Evolutionary conservation across 2,113 vertebrate species (phyloP).

Genomic region (Ceyx margarethae): DNA sequence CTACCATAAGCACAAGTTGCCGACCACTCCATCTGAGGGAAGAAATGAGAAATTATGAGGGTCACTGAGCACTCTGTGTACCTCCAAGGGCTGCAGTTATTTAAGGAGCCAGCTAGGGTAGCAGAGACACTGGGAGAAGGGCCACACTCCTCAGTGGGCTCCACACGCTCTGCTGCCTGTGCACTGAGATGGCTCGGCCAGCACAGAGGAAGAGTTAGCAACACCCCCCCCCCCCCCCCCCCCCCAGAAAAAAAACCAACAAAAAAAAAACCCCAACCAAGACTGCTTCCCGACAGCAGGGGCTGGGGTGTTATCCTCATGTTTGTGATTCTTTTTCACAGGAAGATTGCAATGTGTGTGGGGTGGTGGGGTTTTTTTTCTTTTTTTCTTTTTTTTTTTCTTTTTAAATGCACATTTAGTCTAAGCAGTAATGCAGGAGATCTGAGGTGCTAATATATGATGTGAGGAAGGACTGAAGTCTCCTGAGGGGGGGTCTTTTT

Average conservation of each 20-base stretch:
- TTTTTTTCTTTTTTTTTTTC: constrained; percentile 13
- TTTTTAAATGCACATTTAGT: constrained; percentile 67
- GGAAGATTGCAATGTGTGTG: constrained; percentile 52
- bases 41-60: constrained; percentile 68
- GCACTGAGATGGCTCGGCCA: constrained; percentile 7
- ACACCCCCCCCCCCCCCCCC: background rate
- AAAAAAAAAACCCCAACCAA: background rate
- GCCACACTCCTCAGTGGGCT: background rate
- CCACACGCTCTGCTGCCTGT: background rate
- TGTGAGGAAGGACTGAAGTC: constrained; percentile 68
- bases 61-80: constrained; percentile 36
- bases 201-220: background rate
- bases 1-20: constrained; percentile 22
- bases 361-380: background rate
- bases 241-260: background rate
- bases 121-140: background rate
- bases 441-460: constrained; percentile 68
- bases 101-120: background rate
- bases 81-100: background rate
- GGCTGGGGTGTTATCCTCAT: constrained; percentile 61
- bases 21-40: constrained; percentile 38
- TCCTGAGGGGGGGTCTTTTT: constrained; percentile 47
- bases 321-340: constrained; percentile 68
- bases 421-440: constrained; percentile 65
- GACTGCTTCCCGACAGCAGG: constrained; percentile 42